Base-by-base conservation (phyloP, 2,113 vertebrate genomes). In the Calidris pugnax region DNA sequence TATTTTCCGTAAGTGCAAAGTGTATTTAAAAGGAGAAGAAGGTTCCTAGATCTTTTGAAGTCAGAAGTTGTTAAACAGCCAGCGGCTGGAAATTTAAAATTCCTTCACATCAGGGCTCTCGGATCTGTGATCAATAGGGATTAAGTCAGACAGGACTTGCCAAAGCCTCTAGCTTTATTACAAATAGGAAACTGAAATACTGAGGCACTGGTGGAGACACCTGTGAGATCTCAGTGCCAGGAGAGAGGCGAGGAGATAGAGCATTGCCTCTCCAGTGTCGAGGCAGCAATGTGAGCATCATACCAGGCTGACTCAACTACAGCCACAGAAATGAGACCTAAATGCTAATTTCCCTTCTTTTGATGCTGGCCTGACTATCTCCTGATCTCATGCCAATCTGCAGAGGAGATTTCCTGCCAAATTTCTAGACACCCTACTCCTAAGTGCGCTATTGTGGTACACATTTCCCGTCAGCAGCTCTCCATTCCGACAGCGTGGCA, bases 61-160 rank as follows among this genome's bases (percentile, higher is more conserved):
- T 95, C 78, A 74, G 93, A 77, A 93, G 85, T 0, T 93, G 90
- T 94, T 95, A 94, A 97, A 91, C 81, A 94, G 94, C 80, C 90
- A 59, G 86, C 23, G 6, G 86, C 80, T 93, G 90, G 93, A 96
- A 94, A 96, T 97, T 69, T 89, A 85, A 93, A 97, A 96, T 96
- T 95, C 93, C 53, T 95, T 95, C 79, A 87, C 90, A 94, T 95
- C 87, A 74, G 62, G 72, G 56, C 48, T 88, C 60, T 85, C 1
- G 22, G 75, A 69, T 85, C 47, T 91, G 87, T 92, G 81, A 96
- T 97, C 94, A 96, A 90, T 91, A 78, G 72, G 79, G 94, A 95
- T 97, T 94, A 97, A 91, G 77, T 75, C 90, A 89, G 89, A 87
- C 75, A 63, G 80, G 60, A 91, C 87, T 84, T 96, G 96, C 90